Conservation (phyloP, 2,113 vertebrate genomes). For the Rhabdornis inornatus region DNA sequence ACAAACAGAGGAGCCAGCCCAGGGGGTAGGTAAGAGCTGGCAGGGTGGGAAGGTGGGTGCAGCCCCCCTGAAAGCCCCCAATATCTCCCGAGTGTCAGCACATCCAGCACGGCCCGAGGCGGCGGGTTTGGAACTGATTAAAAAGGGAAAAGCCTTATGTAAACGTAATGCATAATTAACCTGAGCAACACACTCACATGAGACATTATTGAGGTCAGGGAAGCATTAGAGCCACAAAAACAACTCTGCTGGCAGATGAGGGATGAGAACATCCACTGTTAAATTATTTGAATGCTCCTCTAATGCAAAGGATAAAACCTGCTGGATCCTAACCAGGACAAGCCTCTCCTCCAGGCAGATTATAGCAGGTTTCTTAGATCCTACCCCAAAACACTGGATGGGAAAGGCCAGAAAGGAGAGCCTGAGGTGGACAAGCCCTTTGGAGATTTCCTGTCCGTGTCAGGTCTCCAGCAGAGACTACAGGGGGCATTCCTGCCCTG, state of each 20-base stretch:
- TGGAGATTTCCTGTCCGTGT: neutral
- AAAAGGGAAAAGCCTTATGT: constrained; percentile 24
- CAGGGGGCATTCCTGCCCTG: neutral
- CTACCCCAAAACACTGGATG: neutral
- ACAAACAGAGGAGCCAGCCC: neutral
- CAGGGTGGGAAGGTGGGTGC: neutral
- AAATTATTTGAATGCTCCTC: neutral
- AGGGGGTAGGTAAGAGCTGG: neutral
- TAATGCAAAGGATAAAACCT: neutral
- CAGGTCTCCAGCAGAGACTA: neutral
- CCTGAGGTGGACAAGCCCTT: neutral
- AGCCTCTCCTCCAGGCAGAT: neutral
- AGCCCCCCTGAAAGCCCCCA: neutral
- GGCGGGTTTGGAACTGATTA: constrained; percentile 1
- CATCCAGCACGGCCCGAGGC: neutral
- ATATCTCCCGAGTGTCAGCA: rapidly evolving
- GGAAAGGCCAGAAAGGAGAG: neutral
- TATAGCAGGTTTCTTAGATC: neutral
- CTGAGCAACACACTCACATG: neutral
- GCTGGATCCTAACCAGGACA: neutral
- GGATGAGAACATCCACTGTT: neutral
- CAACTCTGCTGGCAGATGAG: neutral
- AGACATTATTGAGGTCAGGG: constrained; percentile 38
- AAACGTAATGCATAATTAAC: constrained; percentile 65
- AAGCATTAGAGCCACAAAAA: constrained; percentile 32